Evolutionary conservation across 1,140 invertebrate species (phyloP).

Genomic region (Pogonomyrmex barbatus): DNA sequence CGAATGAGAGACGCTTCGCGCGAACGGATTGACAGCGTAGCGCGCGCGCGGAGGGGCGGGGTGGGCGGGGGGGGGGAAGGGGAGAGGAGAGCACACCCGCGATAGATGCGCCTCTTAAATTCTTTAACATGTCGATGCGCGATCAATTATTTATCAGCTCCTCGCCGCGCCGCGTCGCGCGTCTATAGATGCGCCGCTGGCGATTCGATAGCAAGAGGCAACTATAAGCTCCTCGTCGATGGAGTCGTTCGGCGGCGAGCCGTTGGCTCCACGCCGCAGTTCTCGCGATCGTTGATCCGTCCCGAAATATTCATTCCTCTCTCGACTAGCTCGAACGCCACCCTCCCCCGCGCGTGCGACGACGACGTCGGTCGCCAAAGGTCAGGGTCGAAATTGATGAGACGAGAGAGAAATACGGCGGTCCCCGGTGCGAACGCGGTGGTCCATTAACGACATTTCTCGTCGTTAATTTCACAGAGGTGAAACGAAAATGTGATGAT

Average conservation of each 20-base stretch:
- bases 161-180: neutral
- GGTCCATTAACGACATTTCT: neutral
- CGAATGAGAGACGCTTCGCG: constrained; percentile 61
- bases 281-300: constrained; percentile 38
- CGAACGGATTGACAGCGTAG: constrained; percentile 39
- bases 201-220: constrained; percentile 18
- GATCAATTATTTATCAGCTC: constrained; percentile 74
- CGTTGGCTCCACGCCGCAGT: neutral
- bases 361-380: neutral
- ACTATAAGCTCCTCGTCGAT: constrained; percentile 29
- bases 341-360: neutral
- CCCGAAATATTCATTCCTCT: neutral
- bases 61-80: too few species aligned
- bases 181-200: constrained; percentile 55
- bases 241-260: neutral
- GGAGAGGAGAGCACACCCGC: constrained; percentile 30
- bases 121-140: constrained; percentile 72
- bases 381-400: constrained; percentile 8
- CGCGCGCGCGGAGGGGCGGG: neutral
- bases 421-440: neutral
- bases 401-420: neutral
- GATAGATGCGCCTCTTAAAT: constrained; percentile 64
- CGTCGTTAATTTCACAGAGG: neutral
- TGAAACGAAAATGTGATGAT: neutral
- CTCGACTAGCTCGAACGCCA: neutral